Percentiles rank a stretch among this genome's conserved stretches.
These are phyloP conservation scores for Morpho deidamia DNA, from an alignment of 2,888 invertebrate species.

Conservation along the genomic window DNA sequence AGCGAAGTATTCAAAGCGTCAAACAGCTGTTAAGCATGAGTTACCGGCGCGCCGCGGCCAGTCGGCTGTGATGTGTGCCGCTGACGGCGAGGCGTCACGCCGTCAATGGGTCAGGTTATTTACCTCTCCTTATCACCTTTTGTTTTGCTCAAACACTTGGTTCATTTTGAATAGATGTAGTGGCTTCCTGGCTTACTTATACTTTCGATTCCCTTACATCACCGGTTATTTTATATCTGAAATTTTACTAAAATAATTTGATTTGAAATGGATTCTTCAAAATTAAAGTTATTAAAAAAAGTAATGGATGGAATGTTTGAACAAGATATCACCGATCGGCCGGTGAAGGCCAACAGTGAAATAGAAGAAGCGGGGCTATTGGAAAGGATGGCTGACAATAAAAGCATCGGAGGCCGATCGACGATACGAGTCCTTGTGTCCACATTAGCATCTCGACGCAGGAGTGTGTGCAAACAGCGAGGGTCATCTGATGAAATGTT, in stretches of 20 bases:
- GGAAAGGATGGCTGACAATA: constrained; percentile 63
- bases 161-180: constrained; percentile 40
- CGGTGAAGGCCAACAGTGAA: constrained; percentile 58
- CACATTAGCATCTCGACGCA: constrained; percentile 76
- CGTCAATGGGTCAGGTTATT: constrained; percentile 75
- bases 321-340: constrained; percentile 56
- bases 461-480: constrained; percentile 76
- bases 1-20: constrained; percentile 52
- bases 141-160: constrained; percentile 72
- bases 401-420: constrained; percentile 70
- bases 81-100: constrained; percentile 47
- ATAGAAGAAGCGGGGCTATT: constrained; percentile 64
- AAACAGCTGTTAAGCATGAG: constrained; percentile 54
- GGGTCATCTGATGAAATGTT: constrained; percentile 79
- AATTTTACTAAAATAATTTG: neutral
- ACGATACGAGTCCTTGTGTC: constrained; percentile 77
- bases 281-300: constrained; percentile 20
- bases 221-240: neutral
- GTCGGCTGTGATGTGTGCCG: constrained; percentile 28
- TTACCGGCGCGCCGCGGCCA: constrained; percentile 31
- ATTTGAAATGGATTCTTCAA: neutral
- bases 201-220: constrained; percentile 3
- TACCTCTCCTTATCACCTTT: constrained; percentile 76
- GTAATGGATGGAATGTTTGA: constrained; percentile 41
- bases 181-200: constrained; percentile 35